phyloP scores from a whole-genome alignment of 2,113 vertebrate species.

The Carassius carassius region DNA sequence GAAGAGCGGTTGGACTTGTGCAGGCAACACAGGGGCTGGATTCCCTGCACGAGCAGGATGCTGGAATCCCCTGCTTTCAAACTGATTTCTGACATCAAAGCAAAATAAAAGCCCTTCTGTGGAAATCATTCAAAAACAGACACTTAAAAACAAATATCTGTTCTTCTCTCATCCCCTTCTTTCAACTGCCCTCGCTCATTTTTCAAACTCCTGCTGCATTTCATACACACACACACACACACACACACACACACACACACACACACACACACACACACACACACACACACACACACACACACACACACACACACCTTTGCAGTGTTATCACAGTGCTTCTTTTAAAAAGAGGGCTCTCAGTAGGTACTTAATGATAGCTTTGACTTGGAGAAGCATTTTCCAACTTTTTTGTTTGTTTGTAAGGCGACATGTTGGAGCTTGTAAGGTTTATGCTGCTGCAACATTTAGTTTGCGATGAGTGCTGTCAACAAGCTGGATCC shows the following conservation, averaged over 20 bases:
- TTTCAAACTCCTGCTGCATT: constrained; percentile 19
- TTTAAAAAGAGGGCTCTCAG: constrained; percentile 61
- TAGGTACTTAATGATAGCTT: constrained; percentile 70
- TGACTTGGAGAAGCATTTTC: constrained; percentile 54
- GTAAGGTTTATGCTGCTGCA: constrained; percentile 56
- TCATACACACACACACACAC: constrained; percentile 27
- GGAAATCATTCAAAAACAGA: constrained; percentile 59
- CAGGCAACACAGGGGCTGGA: constrained; percentile 21
- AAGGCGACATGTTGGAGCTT: constrained; percentile 63
- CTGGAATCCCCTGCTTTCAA: constrained; percentile 61
- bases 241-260: too few relatives aligned
- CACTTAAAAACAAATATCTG: constrained; percentile 46
- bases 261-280: too few relatives aligned
- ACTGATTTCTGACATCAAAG: constrained; percentile 70
- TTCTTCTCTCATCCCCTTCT: constrained; percentile 3
- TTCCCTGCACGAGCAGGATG: constrained; percentile 24
- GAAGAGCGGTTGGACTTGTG: constrained; percentile 48
- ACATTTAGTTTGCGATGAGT: constrained; percentile 62
- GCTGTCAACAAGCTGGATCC: constrained; percentile 67
- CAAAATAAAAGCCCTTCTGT: constrained; percentile 45
- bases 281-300: too few relatives aligned
- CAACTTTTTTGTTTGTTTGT: constrained; percentile 66
- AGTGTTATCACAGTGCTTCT: constrained; percentile 45
- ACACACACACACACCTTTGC: constrained; percentile 33
- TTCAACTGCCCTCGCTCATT: neutral